Percentiles rank a stretch among this genome's conserved stretches.
phyloP scores from a whole-genome alignment of 2,888 invertebrate species.

The Pheosia gnoma region DNA sequence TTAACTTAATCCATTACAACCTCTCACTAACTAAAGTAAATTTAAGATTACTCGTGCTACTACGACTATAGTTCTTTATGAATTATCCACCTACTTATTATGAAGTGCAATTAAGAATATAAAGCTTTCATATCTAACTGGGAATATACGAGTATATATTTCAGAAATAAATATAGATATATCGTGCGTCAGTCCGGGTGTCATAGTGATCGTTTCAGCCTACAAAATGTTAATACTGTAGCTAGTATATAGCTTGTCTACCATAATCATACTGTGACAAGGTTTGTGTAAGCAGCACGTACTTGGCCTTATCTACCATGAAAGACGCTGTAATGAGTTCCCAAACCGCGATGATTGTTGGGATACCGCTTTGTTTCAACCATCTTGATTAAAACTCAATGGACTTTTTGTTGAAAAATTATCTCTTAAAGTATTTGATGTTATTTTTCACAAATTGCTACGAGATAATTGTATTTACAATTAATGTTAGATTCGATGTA shows the following conservation, averaged over 20 bases:
- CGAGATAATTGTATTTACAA: slow-evolving; percentile 43
- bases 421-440: slow-evolving; percentile 34
- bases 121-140: slow-evolving; percentile 28
- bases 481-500: slow-evolving; percentile 33
- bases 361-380: slow-evolving; percentile 54
- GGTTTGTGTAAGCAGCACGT: slow-evolving; percentile 42
- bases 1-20: not conserved
- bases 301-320: slow-evolving; percentile 48
- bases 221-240: too few species aligned
- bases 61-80: not conserved
- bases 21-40: slow-evolving; percentile 22
- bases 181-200: too few species aligned
- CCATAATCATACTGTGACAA: slow-evolving; percentile 15
- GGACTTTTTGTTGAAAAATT: slow-evolving; percentile 48
- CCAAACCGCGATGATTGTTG: slow-evolving; percentile 51
- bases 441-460: slow-evolving; percentile 40
- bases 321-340: slow-evolving; percentile 52
- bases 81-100: slow-evolving; percentile 15
- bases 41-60: slow-evolving; percentile 20
- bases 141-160: slow-evolving; percentile 12
- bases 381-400: slow-evolving; percentile 58
- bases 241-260: not conserved
- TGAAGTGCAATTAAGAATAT: slow-evolving; percentile 25
- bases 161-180: too few species aligned
- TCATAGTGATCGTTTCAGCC: too few species aligned